Evolutionary conservation across 2,113 vertebrate species (phyloP).

Genomic region (Petrocephalus zakoni): DNA sequence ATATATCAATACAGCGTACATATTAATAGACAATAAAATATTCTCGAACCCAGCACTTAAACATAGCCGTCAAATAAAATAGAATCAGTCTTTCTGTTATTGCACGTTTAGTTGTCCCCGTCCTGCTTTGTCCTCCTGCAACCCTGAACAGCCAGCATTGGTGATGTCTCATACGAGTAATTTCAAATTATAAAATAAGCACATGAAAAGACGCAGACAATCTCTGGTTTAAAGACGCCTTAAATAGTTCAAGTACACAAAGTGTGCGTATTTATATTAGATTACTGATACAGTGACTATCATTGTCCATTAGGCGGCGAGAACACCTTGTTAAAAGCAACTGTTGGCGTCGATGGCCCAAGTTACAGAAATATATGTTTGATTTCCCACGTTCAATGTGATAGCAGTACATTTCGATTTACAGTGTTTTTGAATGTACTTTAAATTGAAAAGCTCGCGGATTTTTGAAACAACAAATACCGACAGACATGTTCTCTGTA

Average conservation of each 20-base stretch:
- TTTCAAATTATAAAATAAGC: neutral
- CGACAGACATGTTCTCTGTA: neutral
- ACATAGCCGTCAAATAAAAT: no score
- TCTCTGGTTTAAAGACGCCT: neutral
- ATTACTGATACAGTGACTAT: neutral
- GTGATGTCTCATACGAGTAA: neutral
- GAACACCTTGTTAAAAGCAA: neutral
- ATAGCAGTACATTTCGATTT: neutral
- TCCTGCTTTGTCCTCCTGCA: no score
- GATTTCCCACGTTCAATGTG: neutral
- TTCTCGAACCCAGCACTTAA: no score
- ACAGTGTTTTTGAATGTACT: neutral
- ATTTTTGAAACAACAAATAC: neutral
- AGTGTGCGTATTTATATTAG: neutral
- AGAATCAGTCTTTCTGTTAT: no score
- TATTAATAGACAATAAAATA: no score
- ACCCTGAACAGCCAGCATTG: no score
- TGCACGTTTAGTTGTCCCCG: no score
- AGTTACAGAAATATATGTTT: neutral
- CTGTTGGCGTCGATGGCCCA: neutral
- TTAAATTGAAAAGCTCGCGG: neutral
- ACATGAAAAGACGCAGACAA: neutral
- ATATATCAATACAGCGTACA: no score
- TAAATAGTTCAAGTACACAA: neutral
- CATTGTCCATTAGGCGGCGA: neutral